Evolutionary conservation across 1,140 invertebrate genomes (phyloP).

Genomic region (Coptotermes formosanus): DNA sequence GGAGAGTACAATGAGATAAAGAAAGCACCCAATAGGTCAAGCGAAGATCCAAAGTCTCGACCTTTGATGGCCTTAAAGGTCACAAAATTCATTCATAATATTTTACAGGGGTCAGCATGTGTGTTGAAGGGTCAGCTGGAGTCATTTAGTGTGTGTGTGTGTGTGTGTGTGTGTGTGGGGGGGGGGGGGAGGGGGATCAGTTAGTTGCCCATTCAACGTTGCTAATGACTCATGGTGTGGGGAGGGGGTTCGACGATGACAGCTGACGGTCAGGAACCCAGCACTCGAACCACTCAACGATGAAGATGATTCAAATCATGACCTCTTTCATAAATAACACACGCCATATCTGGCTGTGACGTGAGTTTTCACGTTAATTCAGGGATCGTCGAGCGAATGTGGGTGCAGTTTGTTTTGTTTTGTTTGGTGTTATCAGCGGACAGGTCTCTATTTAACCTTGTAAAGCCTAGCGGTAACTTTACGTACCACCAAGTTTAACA

Average conservation of each 20-base stretch:
- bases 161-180: too few relatives aligned
- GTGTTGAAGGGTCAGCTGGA: not conserved
- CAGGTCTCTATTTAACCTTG: not conserved
- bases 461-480: too few relatives aligned
- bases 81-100: not conserved
- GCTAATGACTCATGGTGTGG: not conserved
- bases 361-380: not conserved
- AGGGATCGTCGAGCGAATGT: not conserved
- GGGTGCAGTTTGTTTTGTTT: not conserved
- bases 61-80: not conserved
- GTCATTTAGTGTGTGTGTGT: not conserved
- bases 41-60: not conserved
- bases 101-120: not conserved
- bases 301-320: not conserved
- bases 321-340: not conserved
- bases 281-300: not conserved
- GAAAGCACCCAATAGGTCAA: not conserved
- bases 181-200: not conserved
- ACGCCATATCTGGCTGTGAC: not conserved
- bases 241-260: not conserved
- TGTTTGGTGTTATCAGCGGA: not conserved
- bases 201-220: slow-evolving; percentile 6
- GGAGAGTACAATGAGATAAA: not conserved
- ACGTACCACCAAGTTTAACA: too few relatives aligned
- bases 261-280: not conserved